Conservation (phyloP, 2,797 vertebrate genomes). For the Gymnopithys bicolor region DNA sequence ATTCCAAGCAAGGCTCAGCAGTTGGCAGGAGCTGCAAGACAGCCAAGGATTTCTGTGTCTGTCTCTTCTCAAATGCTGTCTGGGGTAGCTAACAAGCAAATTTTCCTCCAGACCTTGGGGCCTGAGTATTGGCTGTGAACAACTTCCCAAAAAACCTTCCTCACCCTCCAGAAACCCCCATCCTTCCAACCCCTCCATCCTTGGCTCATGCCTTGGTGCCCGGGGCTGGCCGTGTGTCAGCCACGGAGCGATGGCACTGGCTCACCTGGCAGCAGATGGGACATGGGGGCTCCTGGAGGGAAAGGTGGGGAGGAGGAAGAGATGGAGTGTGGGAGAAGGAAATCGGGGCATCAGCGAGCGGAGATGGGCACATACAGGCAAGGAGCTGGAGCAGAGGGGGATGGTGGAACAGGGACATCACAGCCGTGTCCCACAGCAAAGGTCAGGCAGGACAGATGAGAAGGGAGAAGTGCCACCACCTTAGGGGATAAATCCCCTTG, state of each 20-base stretch:
- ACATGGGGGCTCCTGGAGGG: neutral
- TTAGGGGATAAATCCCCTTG: accelerated
- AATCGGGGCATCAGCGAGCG: accelerated
- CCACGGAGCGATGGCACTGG: accelerated
- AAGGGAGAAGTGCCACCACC: neutral
- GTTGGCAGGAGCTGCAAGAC: neutral
- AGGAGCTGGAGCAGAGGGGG: neutral
- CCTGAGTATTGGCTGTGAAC: neutral
- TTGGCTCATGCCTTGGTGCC: accelerated
- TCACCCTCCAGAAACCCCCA: neutral
- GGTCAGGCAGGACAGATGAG: neutral
- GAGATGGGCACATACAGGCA: accelerated
- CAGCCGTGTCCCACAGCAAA: neutral
- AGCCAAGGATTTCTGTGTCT: neutral
- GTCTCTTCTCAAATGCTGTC: accelerated
- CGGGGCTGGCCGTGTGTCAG: accelerated
- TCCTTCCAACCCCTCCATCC: neutral
- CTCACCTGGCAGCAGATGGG: neutral
- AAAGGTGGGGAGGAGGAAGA: neutral
- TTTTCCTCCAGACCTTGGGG: accelerated
- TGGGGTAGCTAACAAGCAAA: neutral
- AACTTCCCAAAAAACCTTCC: neutral
- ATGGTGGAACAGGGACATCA: accelerated
- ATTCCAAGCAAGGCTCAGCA: neutral
- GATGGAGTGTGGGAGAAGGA: neutral